Evolutionary conservation across 2,113 vertebrate genomes (phyloP).

Genomic region (Centropus bengalensis): DNA sequence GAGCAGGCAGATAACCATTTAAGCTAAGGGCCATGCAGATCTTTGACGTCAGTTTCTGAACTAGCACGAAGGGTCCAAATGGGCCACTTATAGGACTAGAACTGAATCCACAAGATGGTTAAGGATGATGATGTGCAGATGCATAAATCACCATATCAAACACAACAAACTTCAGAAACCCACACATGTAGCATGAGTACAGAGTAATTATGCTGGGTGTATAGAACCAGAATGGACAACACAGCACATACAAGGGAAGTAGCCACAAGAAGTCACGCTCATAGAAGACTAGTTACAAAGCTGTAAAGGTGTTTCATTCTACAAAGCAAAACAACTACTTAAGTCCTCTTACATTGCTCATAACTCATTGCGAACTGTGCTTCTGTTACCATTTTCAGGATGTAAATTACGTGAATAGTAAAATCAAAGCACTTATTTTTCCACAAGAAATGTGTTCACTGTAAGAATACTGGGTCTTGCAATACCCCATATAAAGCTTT

Average conservation of each 20-base stretch:
- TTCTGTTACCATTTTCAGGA: not conserved
- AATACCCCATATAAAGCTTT: conserved; percentile 55
- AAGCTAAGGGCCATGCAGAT: not conserved
- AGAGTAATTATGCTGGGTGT: not conserved
- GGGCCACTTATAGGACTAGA: not conserved
- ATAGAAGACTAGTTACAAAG: not conserved
- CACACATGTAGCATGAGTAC: not conserved
- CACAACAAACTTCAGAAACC: not conserved
- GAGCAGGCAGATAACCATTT: not conserved
- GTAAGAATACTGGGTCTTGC: conserved; percentile 51
- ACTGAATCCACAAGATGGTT: not conserved
- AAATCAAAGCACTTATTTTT: conserved; percentile 69
- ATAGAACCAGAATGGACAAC: not conserved
- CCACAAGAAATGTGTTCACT: conserved; percentile 44
- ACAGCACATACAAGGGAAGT: not conserved
- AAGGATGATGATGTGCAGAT: not conserved
- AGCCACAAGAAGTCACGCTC: not conserved
- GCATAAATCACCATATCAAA: not conserved
- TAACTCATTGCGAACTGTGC: not conserved
- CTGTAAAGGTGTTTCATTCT: not conserved
- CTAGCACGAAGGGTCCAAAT: not conserved
- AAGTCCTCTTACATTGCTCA: not conserved
- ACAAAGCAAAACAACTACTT: not conserved
- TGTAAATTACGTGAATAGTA: conserved; percentile 41
- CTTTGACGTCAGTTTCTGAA: not conserved